Base-by-base conservation (phyloP, 2,888 invertebrate species). In the Epinotia brunnichana region DNA sequence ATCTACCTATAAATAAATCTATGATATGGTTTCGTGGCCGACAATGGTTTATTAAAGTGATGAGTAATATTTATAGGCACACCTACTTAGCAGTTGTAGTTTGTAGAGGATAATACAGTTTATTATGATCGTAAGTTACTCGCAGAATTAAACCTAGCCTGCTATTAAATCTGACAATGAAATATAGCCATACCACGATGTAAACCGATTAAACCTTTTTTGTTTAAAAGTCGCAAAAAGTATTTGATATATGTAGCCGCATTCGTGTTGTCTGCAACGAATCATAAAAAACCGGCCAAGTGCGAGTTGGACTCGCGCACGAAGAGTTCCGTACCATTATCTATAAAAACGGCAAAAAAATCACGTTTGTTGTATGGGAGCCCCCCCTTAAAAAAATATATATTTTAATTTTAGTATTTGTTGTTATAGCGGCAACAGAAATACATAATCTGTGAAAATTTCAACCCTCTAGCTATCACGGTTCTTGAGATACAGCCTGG, bases 151-250 rank as follows among this genome's bases (percentile, higher is more conserved):
- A 21, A 56, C 21, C 11, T 11, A n/a, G 54, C 41, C 61, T 62
- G 61, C 54, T 67, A 71, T 72, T 72, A 67, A 62, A 68, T 13
- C 54, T 56, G 35, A 57, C 67, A 51, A 57, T 62, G 61, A 62
- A 44, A 56, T 57, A 63, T 64, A 21, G 56, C 44, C 44, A 35
- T n/a, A n/a, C 21, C 48, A 29, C 56, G 41, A 57, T 59, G 17
- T 11, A 35, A 68, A 56, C 61, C 67, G 10, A 67, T 67, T 61
- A 17, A 51, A 5, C 60, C 53, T 57, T 72, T 72, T 72, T 72
- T 71, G 71, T 61, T 72, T 10, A 29, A 19, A 29, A 24, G 39
- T 39, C 51, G 41, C 71, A 68, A 72, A 68, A 72, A 72, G 35
- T 24, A 13, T n/a, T 24, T 21, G 48, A 48, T 48, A 48, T 15